Base-by-base conservation (phyloP, 2,797 vertebrate species). In the Antennarius maculatus region DNA sequence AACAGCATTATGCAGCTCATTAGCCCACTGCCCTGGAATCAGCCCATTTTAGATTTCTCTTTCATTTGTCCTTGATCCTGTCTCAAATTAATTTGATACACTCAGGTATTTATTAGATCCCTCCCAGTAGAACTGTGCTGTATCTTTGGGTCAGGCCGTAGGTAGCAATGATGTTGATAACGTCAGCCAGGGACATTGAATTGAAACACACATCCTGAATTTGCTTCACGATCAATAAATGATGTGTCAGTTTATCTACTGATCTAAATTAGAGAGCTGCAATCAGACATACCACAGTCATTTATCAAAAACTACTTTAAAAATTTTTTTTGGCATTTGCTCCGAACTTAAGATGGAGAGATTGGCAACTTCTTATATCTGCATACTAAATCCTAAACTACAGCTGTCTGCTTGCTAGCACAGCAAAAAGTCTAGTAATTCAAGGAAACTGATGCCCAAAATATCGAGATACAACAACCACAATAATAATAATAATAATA, bases 11-110 rank as follows among this genome's bases (percentile, higher is more conserved):
- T 86, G 87, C 69, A 66, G 80, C 85, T 90, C 79, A 90, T 92
- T 91, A 92, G 77, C 88, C 85, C 81, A 88, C 78, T 84, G 82
- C 79, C 87, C 88, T 89, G 73, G 78, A 89, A 89, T 81, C 61
- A 66, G 69, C 68, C 71, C 74, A 41, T 84, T 89, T 91, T 86
- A 77, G 86, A 90, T 90, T 84, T 68, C 75, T 79, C 66, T 79
- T 84, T 86, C 73, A 70, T 61, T 83, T 61, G 82, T 79, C 87
- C 87, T 92, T 80, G 72, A 81, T 74, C 62, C 17, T 51, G 61
- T 70, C 61, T 73, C 59, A 67, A 51, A 78, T 15, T 43, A 65
- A 57, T 74, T 12, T 72, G 74, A 82, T 79, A 72, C 68, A 78
- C 74, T 57, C 54, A 59, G 74, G 70, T 74, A 76, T 82, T 77